phyloP scores from a whole-genome alignment of 2,113 vertebrate species.

The Esox niger region DNA sequence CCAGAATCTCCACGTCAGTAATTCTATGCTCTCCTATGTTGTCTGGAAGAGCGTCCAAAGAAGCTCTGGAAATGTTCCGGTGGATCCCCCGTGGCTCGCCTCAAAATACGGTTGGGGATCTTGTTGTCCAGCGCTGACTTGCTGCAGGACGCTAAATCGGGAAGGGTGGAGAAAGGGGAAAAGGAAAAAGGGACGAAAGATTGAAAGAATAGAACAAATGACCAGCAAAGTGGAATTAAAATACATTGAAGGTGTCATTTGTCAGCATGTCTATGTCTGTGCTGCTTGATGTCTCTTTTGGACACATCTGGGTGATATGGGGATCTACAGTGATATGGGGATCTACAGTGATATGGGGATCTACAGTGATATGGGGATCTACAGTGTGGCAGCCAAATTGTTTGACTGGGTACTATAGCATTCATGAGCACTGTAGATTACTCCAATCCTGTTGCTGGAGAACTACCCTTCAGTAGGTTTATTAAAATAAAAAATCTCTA shows the following conservation, averaged over 20 bases:
- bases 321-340: too few species aligned
- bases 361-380: too few species aligned
- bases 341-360: too few species aligned
- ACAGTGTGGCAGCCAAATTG: too few species aligned
- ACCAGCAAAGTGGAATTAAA: conserved; percentile 6
- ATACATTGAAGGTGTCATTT: conserved; percentile 1
- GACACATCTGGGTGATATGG: background rate
- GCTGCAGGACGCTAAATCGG: background rate
- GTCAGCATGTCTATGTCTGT: conserved; percentile 6
- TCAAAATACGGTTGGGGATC: background rate
- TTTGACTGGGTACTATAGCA: too few species aligned
- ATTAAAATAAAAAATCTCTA: too few species aligned
- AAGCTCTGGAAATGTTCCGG: conserved; percentile 66
- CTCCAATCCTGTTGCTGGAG: too few species aligned
- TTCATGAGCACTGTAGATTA: too few species aligned
- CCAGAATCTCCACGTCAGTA: conserved; percentile 72
- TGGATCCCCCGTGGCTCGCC: conserved; percentile 36
- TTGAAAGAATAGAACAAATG: background rate
- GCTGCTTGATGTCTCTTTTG: conserved; percentile 18
- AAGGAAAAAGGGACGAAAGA: background rate
- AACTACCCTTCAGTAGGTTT: too few species aligned
- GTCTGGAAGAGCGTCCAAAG: conserved; percentile 62
- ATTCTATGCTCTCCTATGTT: conserved; percentile 74
- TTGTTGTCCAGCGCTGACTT: too few species aligned
- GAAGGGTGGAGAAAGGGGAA: too few species aligned